Base-by-base conservation (phyloP, 2,888 invertebrate species). In the Panzeria rudis region DNA sequence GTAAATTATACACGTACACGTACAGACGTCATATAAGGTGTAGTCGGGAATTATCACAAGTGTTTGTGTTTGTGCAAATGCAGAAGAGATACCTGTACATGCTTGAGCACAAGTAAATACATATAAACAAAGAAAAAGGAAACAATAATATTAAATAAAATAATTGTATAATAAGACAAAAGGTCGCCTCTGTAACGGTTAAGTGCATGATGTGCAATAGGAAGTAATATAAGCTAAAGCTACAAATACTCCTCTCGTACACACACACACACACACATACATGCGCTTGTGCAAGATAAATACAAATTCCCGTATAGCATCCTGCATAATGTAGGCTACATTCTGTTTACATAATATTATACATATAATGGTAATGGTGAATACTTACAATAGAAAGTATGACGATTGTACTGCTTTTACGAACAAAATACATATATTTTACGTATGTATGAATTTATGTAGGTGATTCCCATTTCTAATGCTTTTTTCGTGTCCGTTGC, bases 101-200 rank as follows among this genome's bases (percentile, higher is more conserved):
- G 5, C 17, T 6, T 17, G 11, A 47, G 35, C 44, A 17, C 47
- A 11, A n/a, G 11, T 15, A 44, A 44, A 44, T 20, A 52, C n/a
- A 44, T n/a, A 52, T n/a, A 62, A 66, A 66, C 44, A 72, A 64
- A 61, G 59, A 52, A 52, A 61, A 50, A 54, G 32, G 47, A 72
- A 80, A 72, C 32, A 66, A 50, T 56, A 72, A 72, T 56, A 66
- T 72, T 72, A 72, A 66, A 80, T 80, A 56, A 80, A 72, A 72
- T 72, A 79, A 79, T 72, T 72, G 79, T 35, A 29, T 79, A 72
- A 66, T 56, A 68, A 47, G 17, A 81, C 62, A 44, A 81, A 80
- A 81, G 81, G 81, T 81, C 81, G 69, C 61, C 44, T 25, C 68
- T 69, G 75, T 81, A 75, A 81, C 75, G 61, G 68, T 81, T 69